Conservation (phyloP, 2,888 invertebrate species). For the Lasioglossum oenotherae region DNA sequence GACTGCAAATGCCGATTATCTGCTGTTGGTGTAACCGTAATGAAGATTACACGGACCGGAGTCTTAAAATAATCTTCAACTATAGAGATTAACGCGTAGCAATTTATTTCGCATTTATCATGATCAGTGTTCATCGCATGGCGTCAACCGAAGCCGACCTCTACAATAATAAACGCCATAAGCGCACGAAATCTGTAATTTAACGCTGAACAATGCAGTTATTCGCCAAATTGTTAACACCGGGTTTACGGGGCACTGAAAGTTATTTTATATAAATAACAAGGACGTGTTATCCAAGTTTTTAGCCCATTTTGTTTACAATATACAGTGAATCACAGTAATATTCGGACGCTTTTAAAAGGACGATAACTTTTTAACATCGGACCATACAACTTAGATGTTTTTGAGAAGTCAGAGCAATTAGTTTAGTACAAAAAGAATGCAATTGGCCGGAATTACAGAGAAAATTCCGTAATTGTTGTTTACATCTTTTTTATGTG, state of each 20-base stretch:
- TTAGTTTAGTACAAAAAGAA: too few relatives aligned
- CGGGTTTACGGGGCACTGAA: background rate
- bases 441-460: too few relatives aligned
- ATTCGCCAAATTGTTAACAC: background rate
- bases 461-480: too few relatives aligned
- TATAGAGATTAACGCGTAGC: constrained; percentile 15
- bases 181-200: background rate
- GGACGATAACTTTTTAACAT: too few relatives aligned
- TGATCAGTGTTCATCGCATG: background rate
- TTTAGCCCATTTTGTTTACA: too few relatives aligned
- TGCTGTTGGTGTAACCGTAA: constrained; percentile 6
- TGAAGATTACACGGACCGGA: constrained; percentile 11
- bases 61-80: constrained; percentile 14
- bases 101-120: constrained; percentile 18
- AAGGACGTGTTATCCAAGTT: too few relatives aligned
- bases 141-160: background rate
- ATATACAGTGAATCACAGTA: too few relatives aligned
- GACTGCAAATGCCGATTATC: constrained; percentile 9
- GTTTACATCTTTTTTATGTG: too few relatives aligned
- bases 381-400: too few relatives aligned
- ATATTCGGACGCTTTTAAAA: too few relatives aligned
- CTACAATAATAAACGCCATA: constrained; percentile 1
- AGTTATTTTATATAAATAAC: too few relatives aligned
- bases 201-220: background rate
- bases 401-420: too few relatives aligned